phyloP scores from a whole-genome alignment of 2,797 vertebrate species.

The Pristis pectinata region DNA sequence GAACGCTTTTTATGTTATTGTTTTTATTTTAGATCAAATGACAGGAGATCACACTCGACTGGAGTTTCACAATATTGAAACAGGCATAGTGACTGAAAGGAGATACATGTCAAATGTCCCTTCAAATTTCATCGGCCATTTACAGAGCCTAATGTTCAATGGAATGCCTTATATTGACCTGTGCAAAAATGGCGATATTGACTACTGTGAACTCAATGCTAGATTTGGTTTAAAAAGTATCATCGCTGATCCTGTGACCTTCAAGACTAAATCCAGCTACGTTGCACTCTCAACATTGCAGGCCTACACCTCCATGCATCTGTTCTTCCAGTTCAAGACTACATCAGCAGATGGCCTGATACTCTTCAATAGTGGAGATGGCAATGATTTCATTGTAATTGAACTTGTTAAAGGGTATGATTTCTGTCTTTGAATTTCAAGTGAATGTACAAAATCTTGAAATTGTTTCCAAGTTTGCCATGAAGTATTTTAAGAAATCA shows the following conservation, averaged over 20 bases:
- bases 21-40: constrained; percentile 80
- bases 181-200: constrained; percentile 96
- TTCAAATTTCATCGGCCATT: constrained; percentile 96
- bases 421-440: neutral
- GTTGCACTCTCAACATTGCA: constrained; percentile 85
- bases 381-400: constrained; percentile 96
- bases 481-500: neutral
- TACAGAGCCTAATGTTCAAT: constrained; percentile 93
- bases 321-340: constrained; percentile 99
- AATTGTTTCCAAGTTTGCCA: neutral
- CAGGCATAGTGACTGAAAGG: constrained; percentile 92
- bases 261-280: constrained; percentile 95
- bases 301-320: constrained; percentile 98
- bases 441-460: neutral
- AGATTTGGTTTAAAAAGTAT: constrained; percentile 97
- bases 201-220: constrained; percentile 95
- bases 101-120: constrained; percentile 82
- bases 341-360: constrained; percentile 93
- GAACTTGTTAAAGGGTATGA: constrained; percentile 95
- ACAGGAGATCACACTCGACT: constrained; percentile 92
- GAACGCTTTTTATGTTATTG: neutral
- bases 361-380: constrained; percentile 93
- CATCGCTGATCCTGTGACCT: constrained; percentile 93
- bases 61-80: constrained; percentile 98
- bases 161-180: constrained; percentile 98